phyloP scores from a whole-genome alignment of 1,140 invertebrate genomes.

The Physella acuta region DNA sequence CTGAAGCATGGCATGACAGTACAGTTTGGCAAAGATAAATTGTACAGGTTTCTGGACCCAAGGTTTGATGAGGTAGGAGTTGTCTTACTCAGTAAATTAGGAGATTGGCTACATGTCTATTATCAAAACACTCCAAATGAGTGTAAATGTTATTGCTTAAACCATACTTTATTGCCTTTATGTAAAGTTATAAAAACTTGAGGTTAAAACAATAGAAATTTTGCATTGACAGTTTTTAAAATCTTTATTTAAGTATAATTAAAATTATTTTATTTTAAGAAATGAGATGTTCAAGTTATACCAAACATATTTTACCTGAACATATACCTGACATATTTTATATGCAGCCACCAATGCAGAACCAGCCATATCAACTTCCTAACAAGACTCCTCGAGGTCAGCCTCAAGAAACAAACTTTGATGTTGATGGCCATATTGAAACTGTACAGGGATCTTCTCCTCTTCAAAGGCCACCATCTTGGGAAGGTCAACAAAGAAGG shows the following conservation, averaged over 20 bases:
- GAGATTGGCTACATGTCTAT: no score
- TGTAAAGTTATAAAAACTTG: no score
- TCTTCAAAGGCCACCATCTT: neutral
- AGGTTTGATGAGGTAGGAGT: slow-evolving; percentile 72
- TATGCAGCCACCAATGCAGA: slow-evolving; percentile 27
- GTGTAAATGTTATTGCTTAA: no score
- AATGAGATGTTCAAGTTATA: no score
- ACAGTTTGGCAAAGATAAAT: slow-evolving; percentile 76
- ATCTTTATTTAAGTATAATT: no score
- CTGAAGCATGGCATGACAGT: slow-evolving; percentile 68
- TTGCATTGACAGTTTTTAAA: no score
- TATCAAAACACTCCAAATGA: no score
- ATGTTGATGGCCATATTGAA: slow-evolving; percentile 51
- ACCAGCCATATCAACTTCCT: slow-evolving; percentile 21
- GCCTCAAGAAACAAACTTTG: slow-evolving; percentile 54
- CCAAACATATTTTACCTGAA: no score
- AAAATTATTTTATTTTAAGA: no score
- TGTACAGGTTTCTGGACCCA: slow-evolving; percentile 91
- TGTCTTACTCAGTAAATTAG: no score
- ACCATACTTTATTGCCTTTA: neutral
- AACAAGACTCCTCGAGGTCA: slow-evolving; percentile 17
- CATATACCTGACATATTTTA: no score
- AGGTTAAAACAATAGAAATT: no score
- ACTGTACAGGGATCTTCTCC: slow-evolving; percentile 33
- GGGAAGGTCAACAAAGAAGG: slow-evolving; percentile 25